Conservation (phyloP, 2,113 vertebrate species). For the Archilochus colubris region DNA sequence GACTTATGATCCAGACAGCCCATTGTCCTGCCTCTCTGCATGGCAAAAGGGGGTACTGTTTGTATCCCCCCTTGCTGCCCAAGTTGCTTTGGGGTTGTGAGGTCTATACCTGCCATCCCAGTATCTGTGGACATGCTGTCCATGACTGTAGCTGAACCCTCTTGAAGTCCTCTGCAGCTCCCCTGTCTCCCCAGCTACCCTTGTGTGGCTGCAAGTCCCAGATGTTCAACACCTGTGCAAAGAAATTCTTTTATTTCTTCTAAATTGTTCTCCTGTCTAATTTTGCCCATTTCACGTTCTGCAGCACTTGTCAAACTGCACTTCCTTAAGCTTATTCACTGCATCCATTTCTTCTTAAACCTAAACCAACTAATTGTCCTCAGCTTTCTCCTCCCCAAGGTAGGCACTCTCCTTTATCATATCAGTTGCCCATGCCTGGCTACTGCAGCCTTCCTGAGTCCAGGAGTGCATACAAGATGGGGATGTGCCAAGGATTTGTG, state of each 20-base stretch:
- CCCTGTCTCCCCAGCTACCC: background rate
- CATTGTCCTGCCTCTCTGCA: background rate
- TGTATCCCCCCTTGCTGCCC: background rate
- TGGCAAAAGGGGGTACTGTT: background rate
- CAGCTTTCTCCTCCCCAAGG: background rate
- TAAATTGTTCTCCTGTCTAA: background rate
- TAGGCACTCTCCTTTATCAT: background rate
- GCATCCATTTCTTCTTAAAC: background rate
- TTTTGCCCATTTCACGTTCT: background rate
- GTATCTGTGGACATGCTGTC: background rate
- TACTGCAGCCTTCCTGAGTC: accelerated
- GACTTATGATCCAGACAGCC: background rate
- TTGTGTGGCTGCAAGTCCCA: background rate
- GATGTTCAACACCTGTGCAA: background rate
- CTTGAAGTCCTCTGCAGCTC: background rate
- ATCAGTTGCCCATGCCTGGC: background rate
- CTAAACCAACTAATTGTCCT: background rate
- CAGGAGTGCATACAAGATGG: background rate
- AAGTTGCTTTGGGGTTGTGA: background rate
- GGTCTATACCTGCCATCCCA: background rate
- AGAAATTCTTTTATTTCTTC: background rate
- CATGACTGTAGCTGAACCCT: background rate
- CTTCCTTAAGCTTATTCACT: background rate
- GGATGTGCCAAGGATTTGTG: background rate
- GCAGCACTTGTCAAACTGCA: background rate